Percentiles rank a stretch among this genome's conserved stretches.
These are phyloP conservation scores for Philopotamus ludificatus DNA, from an alignment of 1,140 invertebrate species.

Conservation along the genomic window DNA sequence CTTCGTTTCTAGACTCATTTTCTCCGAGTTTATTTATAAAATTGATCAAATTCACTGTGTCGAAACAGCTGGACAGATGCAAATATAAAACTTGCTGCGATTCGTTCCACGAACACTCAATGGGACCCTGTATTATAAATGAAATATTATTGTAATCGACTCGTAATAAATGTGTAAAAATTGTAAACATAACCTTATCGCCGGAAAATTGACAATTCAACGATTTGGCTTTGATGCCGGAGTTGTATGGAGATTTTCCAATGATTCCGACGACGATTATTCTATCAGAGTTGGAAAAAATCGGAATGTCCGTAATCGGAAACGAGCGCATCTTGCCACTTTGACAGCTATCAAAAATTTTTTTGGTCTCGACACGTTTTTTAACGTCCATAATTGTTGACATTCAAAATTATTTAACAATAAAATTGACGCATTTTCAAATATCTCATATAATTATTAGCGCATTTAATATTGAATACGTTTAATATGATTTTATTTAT, in stretches of 20 bases:
- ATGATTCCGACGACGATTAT: constrained; percentile 55
- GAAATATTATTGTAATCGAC: constrained; percentile 9
- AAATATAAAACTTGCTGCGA: constrained; percentile 48
- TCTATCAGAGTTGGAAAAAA: constrained; percentile 51
- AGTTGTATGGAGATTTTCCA: constrained; percentile 53
- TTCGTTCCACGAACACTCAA: constrained; percentile 55
- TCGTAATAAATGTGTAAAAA: too few species aligned
- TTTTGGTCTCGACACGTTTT: not conserved
- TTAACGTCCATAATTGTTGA: not conserved
- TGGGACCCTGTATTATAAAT: constrained; percentile 46
- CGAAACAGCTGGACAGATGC: constrained; percentile 51
- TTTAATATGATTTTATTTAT: too few species aligned
- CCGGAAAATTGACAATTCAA: constrained; percentile 45
- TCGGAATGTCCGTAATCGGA: constrained; percentile 50
- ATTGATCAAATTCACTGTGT: constrained; percentile 45
- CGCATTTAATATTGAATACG: too few species aligned
- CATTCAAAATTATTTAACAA: too few species aligned
- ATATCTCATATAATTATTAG: too few species aligned
- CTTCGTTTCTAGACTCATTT: constrained; percentile 50
- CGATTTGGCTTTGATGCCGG: constrained; percentile 52
- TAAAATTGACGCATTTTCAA: too few species aligned
- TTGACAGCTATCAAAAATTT: constrained; percentile 7
- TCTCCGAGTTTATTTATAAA: constrained; percentile 47
- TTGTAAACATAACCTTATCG: constrained; percentile 49
- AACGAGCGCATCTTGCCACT: constrained; percentile 48